Base-by-base conservation (phyloP, 2,113 vertebrate species). In the Dasyurus viverrinus region DNA sequence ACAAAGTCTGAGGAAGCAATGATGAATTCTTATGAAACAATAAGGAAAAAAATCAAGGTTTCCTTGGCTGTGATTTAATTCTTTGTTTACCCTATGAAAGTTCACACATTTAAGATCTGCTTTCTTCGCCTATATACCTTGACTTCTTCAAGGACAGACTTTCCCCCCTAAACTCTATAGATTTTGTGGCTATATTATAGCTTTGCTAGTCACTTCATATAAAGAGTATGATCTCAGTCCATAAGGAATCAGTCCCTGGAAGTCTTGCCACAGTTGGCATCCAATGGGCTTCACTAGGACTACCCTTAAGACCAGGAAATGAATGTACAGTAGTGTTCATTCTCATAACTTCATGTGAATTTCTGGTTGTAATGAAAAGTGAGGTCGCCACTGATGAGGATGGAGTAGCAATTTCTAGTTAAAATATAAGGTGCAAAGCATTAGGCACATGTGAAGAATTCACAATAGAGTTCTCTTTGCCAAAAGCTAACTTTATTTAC, bases 291-390 rank as follows among this genome's bases (percentile, higher is more conserved):
- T 98, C 98, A 98, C 98, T 96, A 94, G 96, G 97, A 98, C 98
- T 98, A 98, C 97, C 98, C 96, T 98, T 97, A 97, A 98, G 98
- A 98, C 98, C 98, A 97, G 98, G 96, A 94, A 97, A 26, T 90
- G 10, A 60, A 92, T 2, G 91, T 92, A 76, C 97, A 95, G 50
- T 55, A 19, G 95, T 54, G 22, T 97, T 96, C 27, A 95, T 94
- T 91, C 54, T 68, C 60, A 94, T 96, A 54, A 92, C 96, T 95
- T 99, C 99, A 99, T 98, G 98, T 99, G 0, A 98, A 99, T 95
- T 98, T 98, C 98, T 99, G 99, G 60, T 99, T 99, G 98, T 99
- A 99, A 95, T 99, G 99, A 96, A 99, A 99, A 0, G 99, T 99
- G 98, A 99, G 99, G 97, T 99, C 99, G 2, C 99, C 99, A 0